These are phyloP conservation scores for Glaucopsyche alexis DNA, from an alignment of 2,888 invertebrate species.

Conservation along the genomic window DNA sequence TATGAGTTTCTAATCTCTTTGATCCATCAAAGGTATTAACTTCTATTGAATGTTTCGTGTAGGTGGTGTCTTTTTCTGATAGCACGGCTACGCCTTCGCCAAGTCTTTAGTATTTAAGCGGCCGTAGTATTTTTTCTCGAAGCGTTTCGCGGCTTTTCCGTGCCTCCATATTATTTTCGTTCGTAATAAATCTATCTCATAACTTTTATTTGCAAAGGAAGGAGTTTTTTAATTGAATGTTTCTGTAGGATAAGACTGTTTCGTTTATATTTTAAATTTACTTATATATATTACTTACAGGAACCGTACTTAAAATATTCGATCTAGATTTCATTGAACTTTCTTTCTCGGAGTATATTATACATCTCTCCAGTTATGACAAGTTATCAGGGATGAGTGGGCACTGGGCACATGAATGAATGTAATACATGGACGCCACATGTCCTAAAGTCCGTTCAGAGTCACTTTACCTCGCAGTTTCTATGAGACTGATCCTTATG, in stretches of 20 bases:
- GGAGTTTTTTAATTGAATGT: too few species aligned
- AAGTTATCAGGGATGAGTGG: background rate
- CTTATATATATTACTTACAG: background rate
- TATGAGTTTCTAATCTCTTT: background rate
- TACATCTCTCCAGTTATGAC: slow-evolving; percentile 3
- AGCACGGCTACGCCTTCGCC: too few species aligned
- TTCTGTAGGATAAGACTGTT: too few species aligned
- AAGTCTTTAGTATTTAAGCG: too few species aligned
- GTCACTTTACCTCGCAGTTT: too few species aligned
- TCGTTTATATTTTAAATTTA: background rate
- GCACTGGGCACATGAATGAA: background rate
- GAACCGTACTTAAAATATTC: background rate
- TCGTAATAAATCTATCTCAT: too few species aligned
- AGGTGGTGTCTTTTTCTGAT: too few species aligned
- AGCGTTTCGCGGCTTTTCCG: too few species aligned
- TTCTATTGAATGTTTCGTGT: background rate
- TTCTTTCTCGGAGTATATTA: background rate
- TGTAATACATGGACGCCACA: background rate
- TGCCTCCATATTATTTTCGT: too few species aligned
- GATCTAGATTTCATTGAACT: background rate
- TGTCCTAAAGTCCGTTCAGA: background rate
- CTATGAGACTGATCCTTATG: too few species aligned
- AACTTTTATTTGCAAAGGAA: too few species aligned
- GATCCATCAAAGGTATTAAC: background rate
- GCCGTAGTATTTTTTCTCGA: too few species aligned